These are phyloP conservation scores for Thereva nobilitata DNA, from an alignment of 2,888 invertebrate species.

Conservation along the genomic window DNA sequence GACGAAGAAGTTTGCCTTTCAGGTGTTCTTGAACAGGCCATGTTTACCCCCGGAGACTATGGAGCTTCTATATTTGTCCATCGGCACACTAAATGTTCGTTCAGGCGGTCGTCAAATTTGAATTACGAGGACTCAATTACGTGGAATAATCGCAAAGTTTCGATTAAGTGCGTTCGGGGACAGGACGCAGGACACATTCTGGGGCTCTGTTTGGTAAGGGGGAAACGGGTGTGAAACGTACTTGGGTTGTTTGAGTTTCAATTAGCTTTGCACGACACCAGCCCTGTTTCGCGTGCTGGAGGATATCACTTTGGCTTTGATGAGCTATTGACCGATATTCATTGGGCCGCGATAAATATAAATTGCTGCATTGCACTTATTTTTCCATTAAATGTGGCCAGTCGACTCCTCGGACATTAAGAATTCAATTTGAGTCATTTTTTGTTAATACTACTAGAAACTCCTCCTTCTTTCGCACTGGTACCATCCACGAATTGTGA, in stretches of 20 bases:
- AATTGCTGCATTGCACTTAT: no score
- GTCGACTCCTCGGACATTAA: no score
- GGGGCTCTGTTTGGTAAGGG: conserved; percentile 7
- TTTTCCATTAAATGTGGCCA: no score
- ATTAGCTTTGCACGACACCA: conserved; percentile 19
- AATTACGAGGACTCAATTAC: conserved; percentile 8
- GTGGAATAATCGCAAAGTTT: conserved; percentile 18
- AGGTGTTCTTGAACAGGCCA: conserved; percentile 13
- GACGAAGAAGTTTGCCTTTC: conserved; percentile 15
- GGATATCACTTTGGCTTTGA: conserved; percentile 20
- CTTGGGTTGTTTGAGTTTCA: conserved; percentile 21
- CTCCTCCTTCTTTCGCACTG: no score
- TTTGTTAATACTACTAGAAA: no score
- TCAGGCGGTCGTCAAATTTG: not conserved
- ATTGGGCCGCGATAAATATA: no score
- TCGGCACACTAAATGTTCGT: not conserved
- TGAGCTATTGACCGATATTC: conserved; percentile 28
- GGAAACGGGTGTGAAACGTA: conserved; percentile 17
- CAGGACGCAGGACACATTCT: conserved; percentile 9
- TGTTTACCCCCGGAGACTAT: not conserved
- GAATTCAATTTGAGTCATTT: no score
- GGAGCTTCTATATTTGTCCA: no score
- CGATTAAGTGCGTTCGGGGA: conserved; percentile 3
- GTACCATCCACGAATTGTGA: no score
- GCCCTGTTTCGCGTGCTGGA: conserved; percentile 23